These are phyloP conservation scores for Phorcus lineatus DNA, from an alignment of 2,888 invertebrate species.

Conservation along the genomic window DNA sequence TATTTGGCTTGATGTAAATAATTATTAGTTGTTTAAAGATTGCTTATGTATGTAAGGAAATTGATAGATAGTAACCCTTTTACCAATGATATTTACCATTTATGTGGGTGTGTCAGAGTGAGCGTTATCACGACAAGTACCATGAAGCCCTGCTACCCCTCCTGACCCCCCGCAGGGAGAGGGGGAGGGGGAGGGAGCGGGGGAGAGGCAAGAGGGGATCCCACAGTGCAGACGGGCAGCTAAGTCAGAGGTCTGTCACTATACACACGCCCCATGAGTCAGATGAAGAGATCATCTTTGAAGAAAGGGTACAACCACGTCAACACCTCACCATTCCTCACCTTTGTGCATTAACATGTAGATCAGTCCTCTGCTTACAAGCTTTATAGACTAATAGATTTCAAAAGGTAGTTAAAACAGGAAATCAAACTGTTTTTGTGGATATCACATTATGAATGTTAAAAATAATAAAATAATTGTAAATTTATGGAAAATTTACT, in stretches of 20 bases:
- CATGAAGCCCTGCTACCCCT: conserved; percentile 49
- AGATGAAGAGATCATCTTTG: background rate
- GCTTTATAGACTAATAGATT: no score
- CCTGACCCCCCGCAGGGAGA: conserved; percentile 34
- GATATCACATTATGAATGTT: no score
- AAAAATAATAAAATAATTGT: no score
- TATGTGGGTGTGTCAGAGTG: conserved; percentile 32
- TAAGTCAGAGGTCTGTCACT: background rate
- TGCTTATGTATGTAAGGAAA: no score
- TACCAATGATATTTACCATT: no score
- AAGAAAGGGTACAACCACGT: background rate
- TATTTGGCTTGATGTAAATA: no score
- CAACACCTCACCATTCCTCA: background rate
- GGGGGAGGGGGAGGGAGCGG: conserved; percentile 23
- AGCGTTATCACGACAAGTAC: conserved; percentile 32
- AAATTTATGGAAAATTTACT: no score
- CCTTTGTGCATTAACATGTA: background rate
- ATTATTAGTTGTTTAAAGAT: no score
- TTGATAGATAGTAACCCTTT: no score
- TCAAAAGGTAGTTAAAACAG: no score
- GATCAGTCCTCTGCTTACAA: no score
- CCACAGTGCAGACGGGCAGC: conserved; percentile 37
- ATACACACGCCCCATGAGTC: background rate
- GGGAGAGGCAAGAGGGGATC: conserved; percentile 36
- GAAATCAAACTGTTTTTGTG: no score